Base-by-base conservation (phyloP, 2,797 vertebrate genomes). In the Vipera ursinii region DNA sequence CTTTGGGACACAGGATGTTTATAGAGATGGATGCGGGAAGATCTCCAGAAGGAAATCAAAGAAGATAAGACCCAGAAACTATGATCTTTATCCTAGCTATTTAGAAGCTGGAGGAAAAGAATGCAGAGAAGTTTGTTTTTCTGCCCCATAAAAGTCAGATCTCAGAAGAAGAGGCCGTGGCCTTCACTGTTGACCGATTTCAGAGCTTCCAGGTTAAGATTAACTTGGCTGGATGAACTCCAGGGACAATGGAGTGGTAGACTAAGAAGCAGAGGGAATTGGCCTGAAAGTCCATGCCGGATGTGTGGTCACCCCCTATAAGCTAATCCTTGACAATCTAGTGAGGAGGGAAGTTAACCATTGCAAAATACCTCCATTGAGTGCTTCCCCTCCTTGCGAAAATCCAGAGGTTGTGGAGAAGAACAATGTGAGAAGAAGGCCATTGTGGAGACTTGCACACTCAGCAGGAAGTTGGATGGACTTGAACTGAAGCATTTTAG, bases 141-240 rank as follows among this genome's bases (percentile, higher is more conserved):
- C 24, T 48, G 91, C 53, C 86, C 10, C 24, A n/a, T 3, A 12
- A 57, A 82, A 82, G 38, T 3, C 1, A 22, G 28, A 24, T 4
- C 17, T 12, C 24, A n/a, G n/a, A 48, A 26, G n/a, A 85, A 89
- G n/a, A 5, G 91, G 20, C 17, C 6, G 14, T 44, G 26, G 22
- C 26, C 7, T 53, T 63, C 28, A 55, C n/a, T 12, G 48, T 63
- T 86, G 51, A 32, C 22, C 6, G 14, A 15, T 92, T 87, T 63
- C 38, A 57, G 26, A 22, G 32, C 7, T 12, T 22, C 53, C 24
- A 24, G 53, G 38, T 90, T 73, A 78, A 13, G 55, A 90, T 92
- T 92, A 90, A 92, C 89, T 56, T 53, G 44, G 59, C 85, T 28
- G 53, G 63, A 78, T 90, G 92, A 73, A 56, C 20, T 48, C 12